Base-by-base conservation (phyloP, 2,113 vertebrate species). In the Phasianus colchicus region DNA sequence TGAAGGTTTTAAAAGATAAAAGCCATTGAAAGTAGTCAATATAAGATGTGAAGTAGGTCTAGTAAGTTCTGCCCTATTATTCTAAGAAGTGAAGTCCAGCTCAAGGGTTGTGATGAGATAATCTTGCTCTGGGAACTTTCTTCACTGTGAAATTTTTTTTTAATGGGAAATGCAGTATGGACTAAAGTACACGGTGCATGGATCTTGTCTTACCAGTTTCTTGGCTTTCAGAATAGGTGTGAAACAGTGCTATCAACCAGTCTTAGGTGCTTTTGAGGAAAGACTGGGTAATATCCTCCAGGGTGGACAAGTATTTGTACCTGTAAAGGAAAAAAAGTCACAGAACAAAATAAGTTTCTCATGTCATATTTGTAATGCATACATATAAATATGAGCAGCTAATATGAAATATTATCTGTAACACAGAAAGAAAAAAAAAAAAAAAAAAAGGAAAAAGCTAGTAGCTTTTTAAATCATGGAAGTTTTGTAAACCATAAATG, bases 371-470 rank as follows among this genome's bases (percentile, higher is more conserved):
- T 72, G 16, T 83, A 76, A 50, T 24, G 22, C 9, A 34, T 60
- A 24, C 0, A 0, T 16, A 32, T 42, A 55, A 71, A 55, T 50
- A 40, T 3, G 4, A 67, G 24, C 30, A 52, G 27, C n/a, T 60
- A 8, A 7, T 40, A 32, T 71, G 11, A 82, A 71, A 74, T 74
- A 43, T 20, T 84, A 10, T n/a, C 2, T 34, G 13, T 63, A 71
- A 54, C 3, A 1, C 9, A 36, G 30, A 18, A 14, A 15, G 10
- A 52, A 27, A 84, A 47, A 36, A 38, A 17, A 54, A 52, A 27
- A 82, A 47, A 14, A 38, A 27, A 83, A 13, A 54, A 52, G 15
- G 78, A 47, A 14, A 38, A 27, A 83, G 13, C 40, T 66, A 60
- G 2, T 20, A 21, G 15, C 36, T 38, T 54, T 63, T 54, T 63